phyloP scores from a whole-genome alignment of 2,797 vertebrate species.

The Anolis apletophallus region DNA sequence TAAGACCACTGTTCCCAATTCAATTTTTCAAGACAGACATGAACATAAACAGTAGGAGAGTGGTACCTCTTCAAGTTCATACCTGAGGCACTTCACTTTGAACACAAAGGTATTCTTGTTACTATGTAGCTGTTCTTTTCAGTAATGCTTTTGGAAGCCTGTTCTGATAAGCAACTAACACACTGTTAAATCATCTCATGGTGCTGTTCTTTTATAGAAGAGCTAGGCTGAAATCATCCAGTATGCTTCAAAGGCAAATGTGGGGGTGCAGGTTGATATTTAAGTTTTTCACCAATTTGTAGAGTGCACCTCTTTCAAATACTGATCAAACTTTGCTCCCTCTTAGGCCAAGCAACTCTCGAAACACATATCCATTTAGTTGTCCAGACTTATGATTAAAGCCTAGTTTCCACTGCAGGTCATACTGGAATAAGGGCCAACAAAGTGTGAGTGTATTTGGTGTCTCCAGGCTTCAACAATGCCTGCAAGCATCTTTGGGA shows the following conservation, averaged over 20 bases:
- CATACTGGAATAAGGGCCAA: too few species aligned
- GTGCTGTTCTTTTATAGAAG: too few species aligned
- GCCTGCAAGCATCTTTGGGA: too few species aligned
- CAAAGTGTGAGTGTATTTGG: too few species aligned
- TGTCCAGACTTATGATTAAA: background rate
- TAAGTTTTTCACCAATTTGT: background rate
- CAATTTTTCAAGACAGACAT: conserved; percentile 43
- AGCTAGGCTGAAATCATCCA: background rate
- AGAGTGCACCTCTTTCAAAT: background rate
- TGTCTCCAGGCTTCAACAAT: too few species aligned
- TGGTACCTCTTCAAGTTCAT: conserved; percentile 6
- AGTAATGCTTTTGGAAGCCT: conserved; percentile 50
- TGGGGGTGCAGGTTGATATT: too few species aligned
- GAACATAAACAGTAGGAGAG: conserved; percentile 41
- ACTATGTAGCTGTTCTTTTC: conserved; percentile 48
- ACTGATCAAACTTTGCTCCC: background rate
- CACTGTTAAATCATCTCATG: conserved; percentile 46
- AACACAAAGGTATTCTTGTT: conserved; percentile 41
- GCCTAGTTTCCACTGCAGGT: background rate
- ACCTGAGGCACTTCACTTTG: conserved; percentile 11
- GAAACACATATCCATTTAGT: background rate
- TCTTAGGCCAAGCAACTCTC: background rate
- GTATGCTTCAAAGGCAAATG: background rate
- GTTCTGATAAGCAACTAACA: conserved; percentile 68
- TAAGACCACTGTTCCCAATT: rapidly evolving